Conservation (phyloP, 2,113 vertebrate genomes). For the Callaeas wilsoni region DNA sequence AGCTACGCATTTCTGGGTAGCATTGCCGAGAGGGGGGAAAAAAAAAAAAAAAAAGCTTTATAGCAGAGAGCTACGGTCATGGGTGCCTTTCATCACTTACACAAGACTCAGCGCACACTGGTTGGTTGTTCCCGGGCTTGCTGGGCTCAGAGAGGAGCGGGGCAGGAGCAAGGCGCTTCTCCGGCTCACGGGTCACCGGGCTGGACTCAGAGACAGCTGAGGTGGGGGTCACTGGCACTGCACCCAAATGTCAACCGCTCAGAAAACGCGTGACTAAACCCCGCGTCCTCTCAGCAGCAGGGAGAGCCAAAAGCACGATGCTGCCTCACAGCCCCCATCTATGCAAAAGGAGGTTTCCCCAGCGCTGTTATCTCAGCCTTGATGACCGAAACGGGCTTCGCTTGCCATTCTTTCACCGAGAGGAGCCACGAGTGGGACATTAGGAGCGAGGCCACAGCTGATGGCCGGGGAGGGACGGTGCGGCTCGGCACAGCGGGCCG, state of each 20-base stretch:
- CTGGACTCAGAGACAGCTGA: not conserved
- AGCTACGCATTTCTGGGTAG: not conserved
- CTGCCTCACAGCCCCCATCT: not conserved
- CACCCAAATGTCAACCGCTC: not conserved
- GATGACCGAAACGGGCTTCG: not conserved
- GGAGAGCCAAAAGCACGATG: rapidly evolving
- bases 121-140: not conserved
- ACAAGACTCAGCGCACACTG: rapidly evolving
- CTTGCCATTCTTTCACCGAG: no score
- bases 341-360: not conserved
- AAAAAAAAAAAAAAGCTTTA: not conserved
- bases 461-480: no score
- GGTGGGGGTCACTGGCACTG: rapidly evolving
- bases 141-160: not conserved
- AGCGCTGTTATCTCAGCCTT: not conserved
- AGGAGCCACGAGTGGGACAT: not conserved
- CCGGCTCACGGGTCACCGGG: not conserved
- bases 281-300: not conserved
- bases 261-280: not conserved
- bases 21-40: not conserved
- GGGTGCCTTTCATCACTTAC: rapidly evolving
- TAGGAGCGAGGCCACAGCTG: not conserved
- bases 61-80: not conserved
- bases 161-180: not conserved
- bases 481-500: not conserved